A percentile compares a stretch with the other conserved stretches of the same genome.
Evolutionary conservation across 2,113 vertebrate genomes (phyloP).

Genomic region (Propithecus coquereli): DNA sequence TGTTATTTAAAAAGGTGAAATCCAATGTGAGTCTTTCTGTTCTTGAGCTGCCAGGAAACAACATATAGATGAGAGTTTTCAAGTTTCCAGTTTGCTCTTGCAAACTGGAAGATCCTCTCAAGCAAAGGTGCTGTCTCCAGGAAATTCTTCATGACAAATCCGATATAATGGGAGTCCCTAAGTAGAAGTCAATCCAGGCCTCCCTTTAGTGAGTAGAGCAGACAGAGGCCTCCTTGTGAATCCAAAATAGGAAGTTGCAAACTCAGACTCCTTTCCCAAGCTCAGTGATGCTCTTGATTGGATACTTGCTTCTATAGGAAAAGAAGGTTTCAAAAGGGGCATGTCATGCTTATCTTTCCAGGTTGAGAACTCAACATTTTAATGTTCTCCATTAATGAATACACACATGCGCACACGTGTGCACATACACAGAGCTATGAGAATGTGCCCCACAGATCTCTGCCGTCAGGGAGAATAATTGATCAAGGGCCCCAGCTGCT

Average conservation of each 20-base stretch:
- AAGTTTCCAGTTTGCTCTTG: background rate
- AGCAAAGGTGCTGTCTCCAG: background rate
- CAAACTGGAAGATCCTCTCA: background rate
- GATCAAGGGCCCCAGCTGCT: background rate
- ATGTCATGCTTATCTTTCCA: background rate
- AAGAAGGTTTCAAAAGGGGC: background rate
- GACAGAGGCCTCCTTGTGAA: background rate
- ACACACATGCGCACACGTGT: background rate
- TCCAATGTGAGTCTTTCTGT: background rate
- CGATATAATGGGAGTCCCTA: background rate
- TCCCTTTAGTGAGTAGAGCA: background rate
- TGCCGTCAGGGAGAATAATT: background rate
- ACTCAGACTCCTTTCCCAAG: background rate
- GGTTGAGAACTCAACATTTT: background rate
- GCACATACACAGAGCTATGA: background rate
- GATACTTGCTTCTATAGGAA: background rate
- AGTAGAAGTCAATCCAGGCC: background rate
- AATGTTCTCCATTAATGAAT: background rate
- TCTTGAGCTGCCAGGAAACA: background rate
- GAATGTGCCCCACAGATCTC: background rate
- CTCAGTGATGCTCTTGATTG: background rate
- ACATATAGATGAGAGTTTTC: background rate
- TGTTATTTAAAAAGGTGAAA: slow-evolving; percentile 24
- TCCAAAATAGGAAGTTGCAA: background rate
- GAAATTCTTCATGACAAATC: background rate